Conservation (phyloP, 2,888 invertebrate genomes). For the Nymphalis c-album region DNA sequence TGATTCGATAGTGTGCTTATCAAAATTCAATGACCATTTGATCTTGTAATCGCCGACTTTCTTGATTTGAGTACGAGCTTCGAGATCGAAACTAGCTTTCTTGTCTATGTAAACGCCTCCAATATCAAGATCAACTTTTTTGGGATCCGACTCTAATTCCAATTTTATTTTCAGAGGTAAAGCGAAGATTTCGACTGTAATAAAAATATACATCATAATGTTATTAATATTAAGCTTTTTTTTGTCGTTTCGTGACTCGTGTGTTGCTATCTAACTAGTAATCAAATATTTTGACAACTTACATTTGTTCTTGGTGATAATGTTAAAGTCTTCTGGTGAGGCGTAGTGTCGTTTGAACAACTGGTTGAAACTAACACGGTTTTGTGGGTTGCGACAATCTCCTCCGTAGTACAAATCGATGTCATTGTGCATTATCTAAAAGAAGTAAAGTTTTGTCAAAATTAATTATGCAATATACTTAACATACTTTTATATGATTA, state of each 20-base stretch:
- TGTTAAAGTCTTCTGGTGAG: constrained; percentile 63
- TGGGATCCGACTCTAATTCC: constrained; percentile 81
- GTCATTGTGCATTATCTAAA: constrained; percentile 66
- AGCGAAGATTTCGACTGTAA: constrained; percentile 78
- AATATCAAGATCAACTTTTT: constrained; percentile 79
- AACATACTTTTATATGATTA: too few species aligned
- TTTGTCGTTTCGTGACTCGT: background rate
- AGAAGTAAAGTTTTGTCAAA: constrained; percentile 1
- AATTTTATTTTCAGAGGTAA: constrained; percentile 75
- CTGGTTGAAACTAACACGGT: constrained; percentile 77
- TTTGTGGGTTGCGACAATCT: constrained; percentile 80
- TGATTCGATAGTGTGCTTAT: constrained; percentile 68
- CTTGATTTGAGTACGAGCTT: constrained; percentile 73
- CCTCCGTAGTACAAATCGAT: constrained; percentile 83
- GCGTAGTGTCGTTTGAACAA: constrained; percentile 63
- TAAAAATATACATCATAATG: constrained; percentile 12
- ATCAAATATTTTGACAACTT: constrained; percentile 39
- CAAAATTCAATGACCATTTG: constrained; percentile 55
- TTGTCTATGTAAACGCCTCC: constrained; percentile 82
- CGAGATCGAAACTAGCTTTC: constrained; percentile 82
- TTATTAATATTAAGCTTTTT: background rate
- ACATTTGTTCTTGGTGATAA: constrained; percentile 79
- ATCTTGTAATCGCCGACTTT: constrained; percentile 68
- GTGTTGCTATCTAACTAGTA: background rate
- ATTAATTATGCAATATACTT: too few species aligned